Base-by-base conservation (phyloP, 1,140 invertebrate species). In the Eulimnadia texana region DNA sequence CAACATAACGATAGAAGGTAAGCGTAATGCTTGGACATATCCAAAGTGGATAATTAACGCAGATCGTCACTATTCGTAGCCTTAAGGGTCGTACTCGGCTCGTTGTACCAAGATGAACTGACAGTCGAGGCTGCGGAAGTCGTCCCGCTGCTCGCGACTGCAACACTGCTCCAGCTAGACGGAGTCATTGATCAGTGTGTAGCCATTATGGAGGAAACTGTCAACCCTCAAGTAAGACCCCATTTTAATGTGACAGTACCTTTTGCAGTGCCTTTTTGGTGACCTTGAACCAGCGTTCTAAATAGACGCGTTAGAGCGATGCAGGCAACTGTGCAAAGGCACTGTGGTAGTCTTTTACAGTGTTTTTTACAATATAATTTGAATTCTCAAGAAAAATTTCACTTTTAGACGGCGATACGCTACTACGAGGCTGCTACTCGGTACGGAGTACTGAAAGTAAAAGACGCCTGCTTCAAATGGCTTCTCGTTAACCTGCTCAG, bases 41-140 rank as follows among this genome's bases (percentile, higher is more conserved):
- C 16, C 16, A 42, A 42, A 42, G 16, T 9, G 33, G 16, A 42
- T 42, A 42, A 42, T 9, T 42, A 42, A n/a, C n/a, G n/a, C n/a
- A n/a, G n/a, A n/a, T n/a, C n/a, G n/a, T n/a, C n/a, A n/a, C n/a
- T n/a, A n/a, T n/a, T 69, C 65, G 70, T 75, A 83, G 85, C 84
- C 50, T 70, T 90, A 52, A 76, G 80, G 61, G 79, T 80, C 24
- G 84, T 87, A 9, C 79, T 90, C 65, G 85, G 87, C 23, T 89
- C 86, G 0, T 78, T 90, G 65, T 90, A 90, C 68, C 80, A 81
- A 67, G 84, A 88, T 68, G 85, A 88, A 75, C 76, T 90, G 1
- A 78, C 78, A 51, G 74, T 90, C 22, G 82, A 87, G 66, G 81
- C 84, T 19, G 76, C 80, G 52, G 77, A 82, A 67, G 82, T 87